Percentiles rank a stretch among this genome's conserved stretches.
phyloP scores from a whole-genome alignment of 1,140 invertebrate species.

The Formica exsecta region DNA sequence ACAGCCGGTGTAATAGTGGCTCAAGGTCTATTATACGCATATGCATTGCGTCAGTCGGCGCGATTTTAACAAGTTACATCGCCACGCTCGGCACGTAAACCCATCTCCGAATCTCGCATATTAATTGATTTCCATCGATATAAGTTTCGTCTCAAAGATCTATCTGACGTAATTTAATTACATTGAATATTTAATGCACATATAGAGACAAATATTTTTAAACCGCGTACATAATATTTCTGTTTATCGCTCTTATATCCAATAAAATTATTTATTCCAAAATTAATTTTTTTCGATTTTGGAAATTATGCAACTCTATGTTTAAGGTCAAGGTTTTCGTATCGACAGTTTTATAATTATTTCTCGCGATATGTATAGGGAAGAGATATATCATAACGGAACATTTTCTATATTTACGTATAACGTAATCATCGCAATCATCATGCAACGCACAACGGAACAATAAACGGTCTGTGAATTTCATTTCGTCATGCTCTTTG shows the following conservation, averaged over 20 bases:
- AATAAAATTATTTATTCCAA: conserved; percentile 2
- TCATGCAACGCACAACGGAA: conserved; percentile 4
- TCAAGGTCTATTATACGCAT: conserved; percentile 77
- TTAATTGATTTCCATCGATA: conserved; percentile 20
- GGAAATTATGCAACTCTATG: not conserved
- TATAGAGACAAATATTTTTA: not conserved
- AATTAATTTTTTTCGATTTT: not conserved
- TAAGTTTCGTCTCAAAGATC: not conserved
- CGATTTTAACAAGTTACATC: conserved; percentile 55
- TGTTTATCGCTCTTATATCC: not conserved
- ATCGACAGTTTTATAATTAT: not conserved
- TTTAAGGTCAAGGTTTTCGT: too few relatives aligned
- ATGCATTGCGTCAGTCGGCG: conserved; percentile 39
- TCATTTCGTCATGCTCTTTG: conserved; percentile 40
- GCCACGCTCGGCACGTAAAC: conserved; percentile 27
- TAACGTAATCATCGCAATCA: conserved; percentile 14
- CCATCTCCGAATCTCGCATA: conserved; percentile 33
- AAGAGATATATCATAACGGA: not conserved
- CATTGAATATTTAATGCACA: not conserved
- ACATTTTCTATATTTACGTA: conserved; percentile 22
- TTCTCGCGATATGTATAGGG: not conserved
- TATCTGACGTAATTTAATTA: not conserved
- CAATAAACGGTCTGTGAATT: conserved; percentile 50
- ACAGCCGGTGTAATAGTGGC: conserved; percentile 79
- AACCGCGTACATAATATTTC: not conserved